Conservation (phyloP, 1,140 invertebrate species). For the Archivesica marissinica region DNA sequence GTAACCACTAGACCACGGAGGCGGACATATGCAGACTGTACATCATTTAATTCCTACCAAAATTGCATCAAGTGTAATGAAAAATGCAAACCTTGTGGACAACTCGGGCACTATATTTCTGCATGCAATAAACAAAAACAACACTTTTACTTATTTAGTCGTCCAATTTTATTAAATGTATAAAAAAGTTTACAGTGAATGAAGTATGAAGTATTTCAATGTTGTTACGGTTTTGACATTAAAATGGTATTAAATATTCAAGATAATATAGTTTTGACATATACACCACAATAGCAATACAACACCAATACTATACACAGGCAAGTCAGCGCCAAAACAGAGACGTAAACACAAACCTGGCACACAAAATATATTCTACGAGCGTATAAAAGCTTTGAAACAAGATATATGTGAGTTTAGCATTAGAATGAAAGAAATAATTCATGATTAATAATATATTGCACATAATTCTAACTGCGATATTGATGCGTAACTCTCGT, state of each 20-base stretch:
- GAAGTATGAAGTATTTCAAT: background rate
- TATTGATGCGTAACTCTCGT: too few relatives aligned
- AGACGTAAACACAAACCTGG: background rate
- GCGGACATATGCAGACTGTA: too few relatives aligned
- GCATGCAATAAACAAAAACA: background rate
- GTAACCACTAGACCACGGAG: too few relatives aligned
- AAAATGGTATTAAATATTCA: background rate
- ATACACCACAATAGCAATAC: constrained; percentile 30
- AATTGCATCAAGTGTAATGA: too few relatives aligned
- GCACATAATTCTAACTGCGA: background rate
- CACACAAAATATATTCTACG: background rate
- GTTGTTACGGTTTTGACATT: background rate
- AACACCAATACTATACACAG: constrained; percentile 5
- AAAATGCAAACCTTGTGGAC: too few relatives aligned
- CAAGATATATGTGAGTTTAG: background rate
- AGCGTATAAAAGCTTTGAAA: background rate
- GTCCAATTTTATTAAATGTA: constrained; percentile 43
- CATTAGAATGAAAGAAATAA: background rate
- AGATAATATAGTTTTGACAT: background rate
- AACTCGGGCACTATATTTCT: too few relatives aligned
- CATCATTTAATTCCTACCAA: too few relatives aligned
- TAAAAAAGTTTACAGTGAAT: constrained; percentile 35
- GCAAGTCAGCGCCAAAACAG: background rate
- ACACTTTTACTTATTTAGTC: background rate
- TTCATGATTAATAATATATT: background rate